Conservation (phyloP, 1,140 invertebrate species). For the Conopomorpha cramerella region DNA sequence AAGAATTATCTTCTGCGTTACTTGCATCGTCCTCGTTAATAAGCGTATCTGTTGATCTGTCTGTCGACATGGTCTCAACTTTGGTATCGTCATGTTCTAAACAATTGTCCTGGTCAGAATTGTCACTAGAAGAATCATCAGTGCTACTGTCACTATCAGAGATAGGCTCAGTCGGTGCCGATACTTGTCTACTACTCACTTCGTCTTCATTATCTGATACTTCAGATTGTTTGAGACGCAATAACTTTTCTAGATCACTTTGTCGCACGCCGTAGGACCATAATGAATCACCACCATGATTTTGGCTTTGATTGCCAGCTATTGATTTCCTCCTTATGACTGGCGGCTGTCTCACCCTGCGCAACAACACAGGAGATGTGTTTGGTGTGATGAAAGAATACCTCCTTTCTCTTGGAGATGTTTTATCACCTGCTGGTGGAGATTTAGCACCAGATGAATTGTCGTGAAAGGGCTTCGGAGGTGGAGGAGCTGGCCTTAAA, state of each 20-base stretch:
- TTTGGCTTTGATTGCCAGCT: constrained; percentile 21
- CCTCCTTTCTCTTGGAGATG: constrained; percentile 16
- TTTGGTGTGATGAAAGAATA: constrained; percentile 33
- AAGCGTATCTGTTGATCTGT: constrained; percentile 50
- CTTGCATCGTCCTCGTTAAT: constrained; percentile 35
- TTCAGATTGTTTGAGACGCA: constrained; percentile 41
- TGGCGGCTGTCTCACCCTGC: constrained; percentile 40
- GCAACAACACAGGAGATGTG: constrained; percentile 30
- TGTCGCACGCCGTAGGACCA: constrained; percentile 52
- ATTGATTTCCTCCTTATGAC: constrained; percentile 44
- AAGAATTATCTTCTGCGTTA: constrained; percentile 27
- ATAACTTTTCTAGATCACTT: constrained; percentile 44
- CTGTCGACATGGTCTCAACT: constrained; percentile 39
- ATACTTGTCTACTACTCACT: constrained; percentile 9
- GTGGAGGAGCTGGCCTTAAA: constrained; percentile 41
- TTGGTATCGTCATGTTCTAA: constrained; percentile 36
- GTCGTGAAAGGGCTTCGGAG: constrained; percentile 38
- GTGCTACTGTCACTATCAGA: constrained; percentile 11
- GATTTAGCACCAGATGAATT: constrained; percentile 24
- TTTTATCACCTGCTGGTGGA: constrained; percentile 22
- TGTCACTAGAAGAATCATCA: constrained; percentile 34
- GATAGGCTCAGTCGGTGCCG: constrained; percentile 21
- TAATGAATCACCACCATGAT: constrained; percentile 33
- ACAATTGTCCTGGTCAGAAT: constrained; percentile 32
- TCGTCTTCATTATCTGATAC: constrained; percentile 42